A percentile compares a stretch with the other conserved stretches of the same genome.
These are phyloP conservation scores for Andrena minutula DNA, from an alignment of 2,888 invertebrate species.

Conservation along the genomic window DNA sequence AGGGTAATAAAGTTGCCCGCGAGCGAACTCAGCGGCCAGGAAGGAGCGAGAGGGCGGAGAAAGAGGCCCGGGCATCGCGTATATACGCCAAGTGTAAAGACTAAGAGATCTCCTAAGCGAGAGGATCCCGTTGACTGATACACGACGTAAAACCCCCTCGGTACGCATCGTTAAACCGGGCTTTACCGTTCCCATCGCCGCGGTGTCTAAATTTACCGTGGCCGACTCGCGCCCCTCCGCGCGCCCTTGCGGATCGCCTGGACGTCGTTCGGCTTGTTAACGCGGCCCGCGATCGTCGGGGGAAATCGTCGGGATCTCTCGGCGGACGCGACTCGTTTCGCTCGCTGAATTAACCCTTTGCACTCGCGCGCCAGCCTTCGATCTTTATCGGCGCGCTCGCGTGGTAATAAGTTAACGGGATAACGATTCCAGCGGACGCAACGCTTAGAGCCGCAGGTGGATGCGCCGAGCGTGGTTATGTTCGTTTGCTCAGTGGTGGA, in stretches of 20 bases:
- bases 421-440: slow-evolving; percentile 22
- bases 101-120: slow-evolving; percentile 63
- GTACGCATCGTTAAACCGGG: slow-evolving; percentile 72
- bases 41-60: slow-evolving; percentile 8
- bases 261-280: slow-evolving; percentile 43
- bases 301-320: slow-evolving; percentile 2
- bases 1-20: slow-evolving; percentile 66
- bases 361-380: slow-evolving; percentile 25
- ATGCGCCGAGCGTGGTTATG: not conserved
- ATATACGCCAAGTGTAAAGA: slow-evolving; percentile 54
- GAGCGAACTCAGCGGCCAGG: slow-evolving; percentile 11
- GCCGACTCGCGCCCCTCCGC: not conserved
- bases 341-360: slow-evolving; percentile 46
- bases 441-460: not conserved
- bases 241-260: slow-evolving; percentile 23
- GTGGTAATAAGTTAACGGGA: slow-evolving; percentile 27
- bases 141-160: slow-evolving; percentile 72
- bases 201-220: slow-evolving; percentile 72
- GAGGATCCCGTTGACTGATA: slow-evolving; percentile 68
- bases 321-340: slow-evolving; percentile 34
- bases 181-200: slow-evolving; percentile 69
- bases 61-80: slow-evolving; percentile 27
- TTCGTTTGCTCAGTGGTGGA: slow-evolving; percentile 1
- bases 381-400: slow-evolving; percentile 49
- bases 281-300: slow-evolving; percentile 26